Evolutionary conservation across 2,113 vertebrate genomes (phyloP).

Genomic region (Micronycteris hirsuta): DNA sequence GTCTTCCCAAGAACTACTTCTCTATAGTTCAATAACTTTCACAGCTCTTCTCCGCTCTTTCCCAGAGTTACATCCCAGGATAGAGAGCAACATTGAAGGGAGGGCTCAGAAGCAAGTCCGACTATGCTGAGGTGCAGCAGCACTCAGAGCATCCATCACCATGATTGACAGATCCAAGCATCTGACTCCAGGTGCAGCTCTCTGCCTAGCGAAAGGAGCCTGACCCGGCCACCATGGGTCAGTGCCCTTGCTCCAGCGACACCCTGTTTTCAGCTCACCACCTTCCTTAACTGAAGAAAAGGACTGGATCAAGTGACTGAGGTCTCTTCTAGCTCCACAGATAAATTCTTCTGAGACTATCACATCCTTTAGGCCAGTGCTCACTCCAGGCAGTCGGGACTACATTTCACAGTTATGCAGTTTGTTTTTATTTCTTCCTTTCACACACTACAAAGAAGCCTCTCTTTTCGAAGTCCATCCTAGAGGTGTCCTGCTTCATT

Average conservation of each 20-base stretch:
- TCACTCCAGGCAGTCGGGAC: not conserved
- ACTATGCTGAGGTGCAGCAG: not conserved
- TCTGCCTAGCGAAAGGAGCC: not conserved
- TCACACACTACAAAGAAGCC: not conserved
- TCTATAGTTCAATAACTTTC: not conserved
- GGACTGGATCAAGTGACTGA: not conserved
- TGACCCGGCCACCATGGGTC: fast-evolving
- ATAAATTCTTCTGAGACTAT: not conserved
- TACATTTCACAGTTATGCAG: not conserved
- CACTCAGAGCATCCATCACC: no score
- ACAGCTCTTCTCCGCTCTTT: not conserved
- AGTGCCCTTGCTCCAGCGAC: not conserved
- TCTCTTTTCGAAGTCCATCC: not conserved
- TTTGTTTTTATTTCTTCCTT: not conserved
- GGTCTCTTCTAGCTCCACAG: not conserved
- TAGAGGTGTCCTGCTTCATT: not conserved
- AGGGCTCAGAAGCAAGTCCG: not conserved
- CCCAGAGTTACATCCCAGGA: not conserved
- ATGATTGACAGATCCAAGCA: not conserved
- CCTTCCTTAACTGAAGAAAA: not conserved
- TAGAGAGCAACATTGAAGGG: not conserved
- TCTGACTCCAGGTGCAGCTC: fast-evolving
- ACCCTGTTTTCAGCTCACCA: not conserved
- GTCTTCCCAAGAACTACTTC: not conserved
- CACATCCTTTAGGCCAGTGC: not conserved